phyloP scores from a whole-genome alignment of 1,140 invertebrate species.

The Lordiphosa mommai region DNA sequence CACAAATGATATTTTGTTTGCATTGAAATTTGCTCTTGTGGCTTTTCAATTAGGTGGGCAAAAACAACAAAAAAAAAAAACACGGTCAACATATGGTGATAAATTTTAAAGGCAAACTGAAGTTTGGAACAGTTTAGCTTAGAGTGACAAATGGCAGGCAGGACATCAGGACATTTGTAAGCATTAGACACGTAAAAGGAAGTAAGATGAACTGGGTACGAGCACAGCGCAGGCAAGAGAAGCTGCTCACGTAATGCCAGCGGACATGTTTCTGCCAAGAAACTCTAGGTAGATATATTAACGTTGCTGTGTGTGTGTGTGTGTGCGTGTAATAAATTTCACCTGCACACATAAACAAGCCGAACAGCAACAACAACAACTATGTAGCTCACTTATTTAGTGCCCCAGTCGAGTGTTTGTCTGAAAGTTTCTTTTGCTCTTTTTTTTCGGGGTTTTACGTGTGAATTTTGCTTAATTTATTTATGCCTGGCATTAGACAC shows the following conservation, averaged over 20 bases:
- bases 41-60: slow-evolving; percentile 57
- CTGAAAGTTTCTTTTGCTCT: slow-evolving; percentile 12
- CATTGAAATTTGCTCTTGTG: slow-evolving; percentile 59
- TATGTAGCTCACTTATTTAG: slow-evolving; percentile 48
- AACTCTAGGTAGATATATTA: not conserved
- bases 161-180: slow-evolving; percentile 35
- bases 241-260: slow-evolving; percentile 36
- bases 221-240: too few species aligned
- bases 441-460: slow-evolving; percentile 8
- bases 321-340: slow-evolving; percentile 49
- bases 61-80: slow-evolving; percentile 4
- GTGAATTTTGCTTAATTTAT: slow-evolving; percentile 50
- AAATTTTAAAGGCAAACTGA: slow-evolving; percentile 3
- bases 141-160: slow-evolving; percentile 52
- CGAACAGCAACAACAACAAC: slow-evolving; percentile 19
- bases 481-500: slow-evolving; percentile 35
- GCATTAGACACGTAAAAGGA: slow-evolving; percentile 57
- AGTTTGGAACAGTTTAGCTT: slow-evolving; percentile 28
- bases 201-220: slow-evolving; percentile 9
- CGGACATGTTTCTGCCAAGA: slow-evolving; percentile 38
- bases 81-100: not conserved
- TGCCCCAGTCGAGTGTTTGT: slow-evolving; percentile 20
- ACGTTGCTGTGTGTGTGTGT: not conserved
- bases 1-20: slow-evolving; percentile 52
- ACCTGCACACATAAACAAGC: slow-evolving; percentile 45